Conservation (phyloP, 2,113 vertebrate genomes). For the Ailuropoda melanoleuca region DNA sequence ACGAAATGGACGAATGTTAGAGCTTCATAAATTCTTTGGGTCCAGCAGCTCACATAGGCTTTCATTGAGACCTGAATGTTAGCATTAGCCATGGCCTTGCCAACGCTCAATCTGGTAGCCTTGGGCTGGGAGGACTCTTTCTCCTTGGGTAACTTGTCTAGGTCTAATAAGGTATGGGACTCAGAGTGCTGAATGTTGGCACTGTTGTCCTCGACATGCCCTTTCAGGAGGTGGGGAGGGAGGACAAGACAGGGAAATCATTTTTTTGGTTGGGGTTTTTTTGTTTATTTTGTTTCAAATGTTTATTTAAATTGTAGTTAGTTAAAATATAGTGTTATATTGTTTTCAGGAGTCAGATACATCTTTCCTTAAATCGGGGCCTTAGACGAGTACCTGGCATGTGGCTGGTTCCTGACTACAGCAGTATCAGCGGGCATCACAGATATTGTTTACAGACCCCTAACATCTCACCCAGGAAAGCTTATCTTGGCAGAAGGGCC, state of each 20-base stretch:
- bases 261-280: neutral
- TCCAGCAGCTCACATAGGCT: neutral
- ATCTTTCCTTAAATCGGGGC: neutral
- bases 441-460: neutral
- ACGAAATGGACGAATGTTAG: neutral
- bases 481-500: conserved; percentile 31
- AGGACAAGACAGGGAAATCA: neutral
- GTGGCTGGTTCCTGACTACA: neutral
- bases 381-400: neutral
- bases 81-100: neutral
- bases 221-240: neutral
- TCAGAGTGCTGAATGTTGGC: neutral
- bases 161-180: neutral
- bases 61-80: neutral
- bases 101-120: neutral
- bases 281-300: neutral
- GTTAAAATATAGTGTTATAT: neutral
- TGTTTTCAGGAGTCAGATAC: neutral
- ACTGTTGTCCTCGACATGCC: neutral
- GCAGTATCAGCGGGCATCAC: neutral
- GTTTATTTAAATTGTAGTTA: neutral
- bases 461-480: neutral
- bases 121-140: neutral
- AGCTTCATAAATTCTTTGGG: neutral
- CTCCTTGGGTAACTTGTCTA: neutral